A percentile compares a stretch with the other conserved stretches of the same genome.
Conservation (phyloP, 2,113 vertebrate genomes). For the Dipodomys stephensi region DNA sequence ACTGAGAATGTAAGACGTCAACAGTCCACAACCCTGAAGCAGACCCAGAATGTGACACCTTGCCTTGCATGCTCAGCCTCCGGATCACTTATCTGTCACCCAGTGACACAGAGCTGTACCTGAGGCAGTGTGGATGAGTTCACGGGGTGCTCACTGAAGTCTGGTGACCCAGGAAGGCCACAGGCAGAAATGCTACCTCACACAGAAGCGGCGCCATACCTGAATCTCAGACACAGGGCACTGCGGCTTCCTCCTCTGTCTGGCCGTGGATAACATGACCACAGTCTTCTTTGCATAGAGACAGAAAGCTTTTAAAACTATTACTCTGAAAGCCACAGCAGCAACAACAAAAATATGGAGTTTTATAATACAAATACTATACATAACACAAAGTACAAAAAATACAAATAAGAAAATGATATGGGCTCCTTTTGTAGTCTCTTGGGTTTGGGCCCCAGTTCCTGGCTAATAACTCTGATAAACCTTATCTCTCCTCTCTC, state of each 20-base stretch:
- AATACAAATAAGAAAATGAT: background rate
- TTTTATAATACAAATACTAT: background rate
- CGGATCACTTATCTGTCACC: background rate
- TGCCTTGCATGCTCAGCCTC: background rate
- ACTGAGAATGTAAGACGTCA: background rate
- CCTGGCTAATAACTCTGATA: background rate
- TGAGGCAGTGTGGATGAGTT: background rate
- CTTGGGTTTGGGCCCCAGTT: background rate
- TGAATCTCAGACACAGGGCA: background rate
- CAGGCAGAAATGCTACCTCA: background rate
- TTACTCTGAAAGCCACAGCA: background rate
- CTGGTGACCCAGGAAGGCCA: background rate
- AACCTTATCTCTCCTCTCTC: background rate
- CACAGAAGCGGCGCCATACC: background rate
- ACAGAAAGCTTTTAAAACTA: conserved; percentile 11
- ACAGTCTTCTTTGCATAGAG: background rate
- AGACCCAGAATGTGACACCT: background rate
- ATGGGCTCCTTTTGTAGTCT: background rate
- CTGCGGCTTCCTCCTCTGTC: background rate
- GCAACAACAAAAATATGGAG: background rate
- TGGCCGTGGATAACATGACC: background rate
- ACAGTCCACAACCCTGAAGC: background rate
- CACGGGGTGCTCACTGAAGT: background rate
- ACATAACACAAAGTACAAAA: too few relatives aligned
- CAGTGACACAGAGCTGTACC: background rate